Evolutionary conservation across 2,113 vertebrate genomes (phyloP), one percentile per base, ranked within the genome.

Genomic region (Grammomys surdaster): DNA sequence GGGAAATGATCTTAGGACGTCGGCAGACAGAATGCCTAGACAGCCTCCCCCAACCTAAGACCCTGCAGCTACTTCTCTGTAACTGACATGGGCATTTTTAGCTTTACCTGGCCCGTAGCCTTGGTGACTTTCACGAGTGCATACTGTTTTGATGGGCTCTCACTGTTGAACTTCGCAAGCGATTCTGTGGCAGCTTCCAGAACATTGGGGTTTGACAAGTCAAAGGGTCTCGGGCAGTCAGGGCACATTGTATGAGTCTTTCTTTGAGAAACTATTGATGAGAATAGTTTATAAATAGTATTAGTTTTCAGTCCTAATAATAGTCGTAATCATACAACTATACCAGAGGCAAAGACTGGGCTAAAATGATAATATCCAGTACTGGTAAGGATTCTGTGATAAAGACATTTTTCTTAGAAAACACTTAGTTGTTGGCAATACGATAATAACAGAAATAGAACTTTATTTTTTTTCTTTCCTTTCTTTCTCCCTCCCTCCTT

Each of bases 151-250:
- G 28, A 89, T 58, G 97, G 12, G 20, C 69, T 98, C 63, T 97
- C 6, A 0, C 0, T n/a, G 65, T 98, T 99, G 96, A 97, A 98
- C 80, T 98, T 98, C 80, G 70, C 97, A 78, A 99, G 98, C 36
- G 94, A 92, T 87, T 81, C 70, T 2, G 0, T 46, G 40, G 93
- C 98, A 93, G 97, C 1, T 65, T 98, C 78, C 91, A 96, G 46
- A 95, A 96, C 96, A 0, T 0, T 0, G 0, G 96, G 75, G 9
- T 84, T 0, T 54, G 95, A 97, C n/a, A 33, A 4, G 24, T 89
- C 76, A 80, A 2, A 4, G 4, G 96, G 92, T 14, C 0, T 0
- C 0, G 98, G 98, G n/a, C 98, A 99, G 85, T 98, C 98, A 0
- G 98, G 98, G 70, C 98, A 98, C 0, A 3, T 0, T 0, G 0